phyloP scores from a whole-genome alignment of 92 coral and sea anemone species.

The Phenganax subtilis region DNA sequence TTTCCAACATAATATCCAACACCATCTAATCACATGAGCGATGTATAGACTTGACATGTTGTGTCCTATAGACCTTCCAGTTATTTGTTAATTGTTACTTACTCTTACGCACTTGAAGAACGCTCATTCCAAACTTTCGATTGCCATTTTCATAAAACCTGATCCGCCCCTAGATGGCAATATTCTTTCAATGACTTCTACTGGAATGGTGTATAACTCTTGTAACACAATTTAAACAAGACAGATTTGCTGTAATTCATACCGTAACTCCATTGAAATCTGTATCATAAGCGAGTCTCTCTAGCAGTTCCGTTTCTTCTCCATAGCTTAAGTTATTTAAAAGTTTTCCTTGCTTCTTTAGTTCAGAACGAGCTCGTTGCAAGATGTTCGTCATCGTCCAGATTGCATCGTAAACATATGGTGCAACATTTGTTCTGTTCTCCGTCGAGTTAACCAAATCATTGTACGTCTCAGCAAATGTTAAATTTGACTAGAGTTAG shows the following conservation, averaged over 20 bases:
- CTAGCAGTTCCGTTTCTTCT: slow-evolving; percentile 62
- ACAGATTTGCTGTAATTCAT: slow-evolving; percentile 7
- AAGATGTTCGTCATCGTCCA: slow-evolving; percentile 86
- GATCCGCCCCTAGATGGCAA: slow-evolving; percentile 51
- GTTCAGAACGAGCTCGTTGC: slow-evolving; percentile 53
- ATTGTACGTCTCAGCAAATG: slow-evolving; percentile 53
- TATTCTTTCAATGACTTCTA: neutral
- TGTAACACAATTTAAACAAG: neutral
- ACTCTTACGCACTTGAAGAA: slow-evolving; percentile 29
- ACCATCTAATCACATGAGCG: slow-evolving; percentile 1
- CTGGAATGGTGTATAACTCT: neutral
- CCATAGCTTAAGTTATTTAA: slow-evolving; percentile 72
- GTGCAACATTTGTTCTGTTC: slow-evolving; percentile 55
- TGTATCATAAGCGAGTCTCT: slow-evolving; percentile 43
- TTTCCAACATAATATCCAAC: neutral
- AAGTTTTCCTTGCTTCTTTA: slow-evolving; percentile 40
- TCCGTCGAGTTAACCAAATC: slow-evolving; percentile 61
- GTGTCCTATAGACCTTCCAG: neutral
- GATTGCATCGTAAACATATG: slow-evolving; percentile 81
- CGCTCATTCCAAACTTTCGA: slow-evolving; percentile 49
- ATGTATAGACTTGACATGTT: neutral
- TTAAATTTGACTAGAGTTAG: slow-evolving; percentile 45
- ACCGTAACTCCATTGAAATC: slow-evolving; percentile 57
- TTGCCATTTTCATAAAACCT: slow-evolving; percentile 71
- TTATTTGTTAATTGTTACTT: neutral